Conservation (phyloP, 2,888 invertebrate genomes). For the Choreutis nemorana region DNA sequence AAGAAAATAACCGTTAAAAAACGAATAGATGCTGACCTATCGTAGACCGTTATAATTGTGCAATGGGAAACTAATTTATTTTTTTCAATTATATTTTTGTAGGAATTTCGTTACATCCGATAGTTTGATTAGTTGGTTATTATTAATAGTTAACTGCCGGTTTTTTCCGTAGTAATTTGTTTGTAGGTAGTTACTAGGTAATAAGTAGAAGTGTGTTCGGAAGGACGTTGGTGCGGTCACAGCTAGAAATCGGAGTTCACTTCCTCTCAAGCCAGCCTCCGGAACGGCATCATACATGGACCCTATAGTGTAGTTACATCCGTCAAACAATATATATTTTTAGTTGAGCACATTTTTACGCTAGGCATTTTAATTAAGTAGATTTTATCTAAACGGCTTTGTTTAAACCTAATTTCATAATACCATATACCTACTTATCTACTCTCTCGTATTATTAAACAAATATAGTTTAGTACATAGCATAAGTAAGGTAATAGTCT, state of each 20-base stretch:
- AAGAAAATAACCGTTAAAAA: no score
- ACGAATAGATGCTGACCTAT: no score
- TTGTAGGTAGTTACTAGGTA: no score
- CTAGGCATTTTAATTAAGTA: no score
- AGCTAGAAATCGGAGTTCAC: constrained; percentile 39
- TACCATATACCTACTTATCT: no score
- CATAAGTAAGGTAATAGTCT: no score
- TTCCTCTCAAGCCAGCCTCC: constrained; percentile 19
- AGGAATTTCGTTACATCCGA: constrained; percentile 17
- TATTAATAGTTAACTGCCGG: constrained; percentile 19
- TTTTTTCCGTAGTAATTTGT: constrained; percentile 18
- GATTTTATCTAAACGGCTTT: no score
- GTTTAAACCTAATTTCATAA: no score
- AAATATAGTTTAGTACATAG: no score
- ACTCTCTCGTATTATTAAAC: no score
- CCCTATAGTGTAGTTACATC: not conserved
- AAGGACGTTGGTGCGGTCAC: constrained; percentile 26
- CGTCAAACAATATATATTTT: no score
- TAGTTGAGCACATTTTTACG: no score
- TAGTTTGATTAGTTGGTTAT: constrained; percentile 10
- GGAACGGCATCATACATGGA: constrained; percentile 6
- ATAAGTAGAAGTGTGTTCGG: constrained; percentile 28
- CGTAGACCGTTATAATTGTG: constrained; percentile 9
- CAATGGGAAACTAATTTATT: constrained; percentile 11
- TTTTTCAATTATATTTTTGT: constrained; percentile 14